Evolutionary conservation across 2,888 invertebrate species (phyloP), one percentile per base, ranked within the genome.

Genomic region (Troglohyphantes excavatus): DNA sequence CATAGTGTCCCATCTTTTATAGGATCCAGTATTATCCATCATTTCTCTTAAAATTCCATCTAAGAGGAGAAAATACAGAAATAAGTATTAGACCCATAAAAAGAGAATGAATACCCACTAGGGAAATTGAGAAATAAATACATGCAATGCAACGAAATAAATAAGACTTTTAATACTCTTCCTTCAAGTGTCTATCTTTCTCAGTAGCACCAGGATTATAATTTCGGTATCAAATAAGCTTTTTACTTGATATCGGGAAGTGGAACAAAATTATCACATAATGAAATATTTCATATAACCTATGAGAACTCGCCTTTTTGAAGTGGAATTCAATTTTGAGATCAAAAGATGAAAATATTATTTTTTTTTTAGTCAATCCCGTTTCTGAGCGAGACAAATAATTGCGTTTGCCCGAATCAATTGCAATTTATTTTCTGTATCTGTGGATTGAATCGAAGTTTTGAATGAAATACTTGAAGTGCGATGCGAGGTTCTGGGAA

Each of bases 281-380:
- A 53, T 53, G 53, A 53, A 53, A 53, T 53, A 5, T n/a, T 53
- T 53, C n/a, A n/a, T 53, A 33, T 33, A 5, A n/a, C 13, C 5
- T 53, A n/a, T 53, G 53, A n/a, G 53, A 53, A n/a, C 17, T 53
- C 13, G n/a, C n/a, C 53, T 53, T 17, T 53, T 53, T 13, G 5
- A 53, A 53, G 13, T 53, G 53, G 53, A 53, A n/a, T 53, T 53
- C 53, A n/a, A 53, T 53, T 53, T 53, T 53, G 53, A 53, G 39
- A n/a, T 53, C 17, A n/a, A 53, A 53, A 13, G 53, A n/a, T 53
- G n/a, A 53, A 53, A 53, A 9, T n/a, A n/a, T n/a, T 53, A 53
- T 53, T 53, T 53, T 53, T 53, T 53, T 13, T 17, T 53, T n/a
- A 17, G 5, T 53, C n/a, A 17, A n/a, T 13, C 9, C n/a, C 9